Evolutionary conservation across 2,888 invertebrate species (phyloP).

Genomic region (Machimus atricapillus): DNA sequence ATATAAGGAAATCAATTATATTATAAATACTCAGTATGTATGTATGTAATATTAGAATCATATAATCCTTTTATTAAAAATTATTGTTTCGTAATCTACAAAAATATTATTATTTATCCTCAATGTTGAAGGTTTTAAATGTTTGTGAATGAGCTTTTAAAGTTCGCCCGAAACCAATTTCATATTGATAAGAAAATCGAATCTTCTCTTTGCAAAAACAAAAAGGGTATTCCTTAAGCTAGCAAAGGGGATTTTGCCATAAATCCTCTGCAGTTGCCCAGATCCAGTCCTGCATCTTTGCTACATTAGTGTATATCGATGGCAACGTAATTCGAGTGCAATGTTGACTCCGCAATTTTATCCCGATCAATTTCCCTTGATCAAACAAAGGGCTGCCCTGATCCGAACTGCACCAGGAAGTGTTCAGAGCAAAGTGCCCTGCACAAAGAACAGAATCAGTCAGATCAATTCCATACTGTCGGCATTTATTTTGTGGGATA

Average conservation of each 20-base stretch:
- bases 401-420: neutral
- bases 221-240: neutral
- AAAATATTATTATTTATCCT: no score
- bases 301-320: neutral
- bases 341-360: neutral
- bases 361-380: neutral
- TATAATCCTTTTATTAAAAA: no score
- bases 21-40: no score
- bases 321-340: neutral
- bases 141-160: no score
- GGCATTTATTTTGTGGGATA: neutral
- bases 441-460: neutral
- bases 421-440: neutral
- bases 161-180: no score
- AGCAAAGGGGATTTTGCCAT: neutral
- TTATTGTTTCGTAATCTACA: no score
- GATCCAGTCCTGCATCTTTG: neutral
- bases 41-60: no score
- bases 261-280: neutral
- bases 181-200: neutral
- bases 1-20: no score
- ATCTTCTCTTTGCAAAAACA: neutral
- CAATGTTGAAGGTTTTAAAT: no score
- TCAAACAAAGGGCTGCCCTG: neutral
- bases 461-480: neutral